Conservation (phyloP, 2,888 invertebrate species). For the Cephonodes hylas region DNA sequence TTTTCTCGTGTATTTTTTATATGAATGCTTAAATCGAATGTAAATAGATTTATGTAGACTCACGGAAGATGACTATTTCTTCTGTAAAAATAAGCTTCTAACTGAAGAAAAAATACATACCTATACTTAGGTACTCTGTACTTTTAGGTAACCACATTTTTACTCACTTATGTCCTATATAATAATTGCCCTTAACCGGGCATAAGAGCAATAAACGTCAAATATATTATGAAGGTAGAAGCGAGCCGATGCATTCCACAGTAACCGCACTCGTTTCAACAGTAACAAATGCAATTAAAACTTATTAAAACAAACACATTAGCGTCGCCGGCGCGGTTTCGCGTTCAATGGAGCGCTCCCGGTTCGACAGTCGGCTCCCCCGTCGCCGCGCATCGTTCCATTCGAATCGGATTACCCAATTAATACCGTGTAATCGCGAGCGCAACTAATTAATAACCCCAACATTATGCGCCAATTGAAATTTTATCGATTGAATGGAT, state of each 20-base stretch:
- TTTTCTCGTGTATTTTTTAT: background rate
- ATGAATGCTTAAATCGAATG: too few relatives aligned
- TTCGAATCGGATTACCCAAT: conserved; percentile 72
- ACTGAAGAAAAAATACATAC: too few relatives aligned
- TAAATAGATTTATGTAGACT: too few relatives aligned
- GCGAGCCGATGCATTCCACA: background rate
- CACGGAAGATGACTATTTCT: too few relatives aligned
- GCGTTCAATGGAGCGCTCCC: background rate
- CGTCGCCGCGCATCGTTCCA: conserved; percentile 48
- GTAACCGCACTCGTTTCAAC: background rate
- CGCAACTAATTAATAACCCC: conserved; percentile 64
- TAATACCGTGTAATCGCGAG: conserved; percentile 67
- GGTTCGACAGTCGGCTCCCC: conserved; percentile 5
- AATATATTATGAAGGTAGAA: too few relatives aligned
- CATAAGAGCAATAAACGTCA: too few relatives aligned
- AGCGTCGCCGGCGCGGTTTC: background rate
- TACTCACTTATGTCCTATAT: too few relatives aligned
- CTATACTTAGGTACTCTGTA: too few relatives aligned
- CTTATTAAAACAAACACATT: background rate
- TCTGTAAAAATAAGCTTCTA: too few relatives aligned
- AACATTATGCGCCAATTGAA: conserved; percentile 58
- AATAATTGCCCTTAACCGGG: too few relatives aligned
- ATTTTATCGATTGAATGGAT: conserved; percentile 62
- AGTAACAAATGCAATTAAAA: conserved; percentile 2
- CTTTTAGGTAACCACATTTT: too few relatives aligned